Evolutionary conservation across 1,140 invertebrate genomes (phyloP).

Genomic region (Chymomyza costata): DNA sequence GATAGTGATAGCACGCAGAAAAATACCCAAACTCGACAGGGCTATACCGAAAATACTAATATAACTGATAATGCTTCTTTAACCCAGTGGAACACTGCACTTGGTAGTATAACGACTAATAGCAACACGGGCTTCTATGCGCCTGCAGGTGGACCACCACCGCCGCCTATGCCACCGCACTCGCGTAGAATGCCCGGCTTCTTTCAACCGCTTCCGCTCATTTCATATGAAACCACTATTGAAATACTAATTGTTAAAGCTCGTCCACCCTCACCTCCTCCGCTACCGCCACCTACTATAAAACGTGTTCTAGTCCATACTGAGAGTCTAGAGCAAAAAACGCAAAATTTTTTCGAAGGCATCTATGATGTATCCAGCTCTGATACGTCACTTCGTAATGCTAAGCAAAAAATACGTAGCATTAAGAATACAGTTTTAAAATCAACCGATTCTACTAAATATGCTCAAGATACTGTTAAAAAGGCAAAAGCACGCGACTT

Average conservation of each 20-base stretch:
- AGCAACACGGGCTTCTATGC: conserved; percentile 29
- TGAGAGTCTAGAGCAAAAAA: conserved; percentile 70
- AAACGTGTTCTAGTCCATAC: conserved; percentile 69
- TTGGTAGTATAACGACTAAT: conserved; percentile 47
- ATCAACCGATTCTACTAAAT: conserved; percentile 70
- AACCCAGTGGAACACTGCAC: conserved; percentile 63
- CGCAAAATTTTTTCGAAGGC: conserved; percentile 70
- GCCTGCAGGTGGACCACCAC: conserved; percentile 45
- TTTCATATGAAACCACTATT: conserved; percentile 71
- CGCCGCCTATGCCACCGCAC: conserved; percentile 63
- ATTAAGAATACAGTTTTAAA: conserved; percentile 71
- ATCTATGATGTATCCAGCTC: conserved; percentile 59
- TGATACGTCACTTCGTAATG: conserved; percentile 68
- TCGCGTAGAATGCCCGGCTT: conserved; percentile 71
- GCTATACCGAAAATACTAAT: conserved; percentile 44
- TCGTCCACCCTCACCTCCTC: conserved; percentile 63
- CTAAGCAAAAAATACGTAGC: conserved; percentile 71
- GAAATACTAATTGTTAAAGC: conserved; percentile 71
- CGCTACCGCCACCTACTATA: conserved; percentile 56
- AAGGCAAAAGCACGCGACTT: conserved; percentile 74
- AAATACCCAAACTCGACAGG: conserved; percentile 35
- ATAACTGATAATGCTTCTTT: conserved; percentile 66
- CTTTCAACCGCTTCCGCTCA: conserved; percentile 71
- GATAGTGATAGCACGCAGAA: conserved; percentile 41
- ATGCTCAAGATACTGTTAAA: conserved; percentile 73